Evolutionary conservation across 2,113 vertebrate species (phyloP), one percentile per base, ranked within the genome.

Genomic region (Bubo bubo): DNA sequence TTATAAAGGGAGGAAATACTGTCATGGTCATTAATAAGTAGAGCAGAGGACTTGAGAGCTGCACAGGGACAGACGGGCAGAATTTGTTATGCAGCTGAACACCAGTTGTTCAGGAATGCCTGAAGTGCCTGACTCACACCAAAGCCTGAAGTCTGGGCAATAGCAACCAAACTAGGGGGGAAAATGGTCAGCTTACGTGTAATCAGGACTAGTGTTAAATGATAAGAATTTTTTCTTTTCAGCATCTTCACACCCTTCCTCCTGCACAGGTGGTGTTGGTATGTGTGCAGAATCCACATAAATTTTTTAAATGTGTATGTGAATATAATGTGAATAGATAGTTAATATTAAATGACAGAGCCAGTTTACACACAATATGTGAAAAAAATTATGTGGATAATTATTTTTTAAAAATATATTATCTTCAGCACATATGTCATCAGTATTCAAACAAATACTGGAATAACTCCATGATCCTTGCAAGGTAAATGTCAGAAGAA

Each of bases 401-500:
- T 50, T 28, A 2, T 45, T 73, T 50, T 66, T 24, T 8, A 10
- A 24, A 16, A 63, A 41, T 43, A 1, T 10, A 26, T 52, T 83
- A 4, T 52, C 6, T 58, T 72, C 6, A 32, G 21, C 0, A 1
- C 12, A 11, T 53, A 74, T 72, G 23, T 59, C 8, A 71, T 80
- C 7, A 4, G 10, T n/a, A 87, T 66, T 86, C 70, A 72, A 73
- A 73, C 4, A 60, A 81, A 47, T 39, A 87, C 11, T 64, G 11
- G 45, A 85, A 60, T 75, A 82, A 52, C 17, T 79, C 32, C n/a
- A 30, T 39, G 18, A 37, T 87, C 45, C 16, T 81, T 93, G 52
- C 56, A 81, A 91, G 30, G 49, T 88, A 94, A 93, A 94, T 75
- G 37, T 82, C 84, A 93, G 66, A 88, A 3, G 5, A 92, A 93